Evolutionary conservation across 2,113 vertebrate genomes (phyloP).

Genomic region (Hemiscyllium ocellatum): DNA sequence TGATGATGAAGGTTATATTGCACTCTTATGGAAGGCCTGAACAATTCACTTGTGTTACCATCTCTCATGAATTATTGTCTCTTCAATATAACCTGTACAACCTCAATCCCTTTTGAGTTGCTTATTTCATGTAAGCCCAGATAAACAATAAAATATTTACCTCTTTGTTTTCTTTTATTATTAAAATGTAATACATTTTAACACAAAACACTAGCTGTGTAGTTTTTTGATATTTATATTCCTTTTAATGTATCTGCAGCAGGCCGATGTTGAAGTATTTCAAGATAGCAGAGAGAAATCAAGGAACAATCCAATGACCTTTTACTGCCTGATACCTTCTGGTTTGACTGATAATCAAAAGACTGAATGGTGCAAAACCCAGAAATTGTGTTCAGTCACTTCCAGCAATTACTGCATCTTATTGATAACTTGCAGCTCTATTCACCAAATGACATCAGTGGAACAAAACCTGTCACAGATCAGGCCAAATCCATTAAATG

Average conservation of each 20-base stretch:
- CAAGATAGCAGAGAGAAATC: slow-evolving; percentile 46
- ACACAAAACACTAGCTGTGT: neutral
- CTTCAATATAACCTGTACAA: neutral
- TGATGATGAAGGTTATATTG: slow-evolving; percentile 23
- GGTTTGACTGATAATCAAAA: slow-evolving; percentile 54
- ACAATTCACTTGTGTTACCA: neutral
- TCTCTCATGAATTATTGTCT: neutral
- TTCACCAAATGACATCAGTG: slow-evolving; percentile 61
- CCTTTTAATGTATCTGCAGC: neutral
- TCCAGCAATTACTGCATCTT: slow-evolving; percentile 64
- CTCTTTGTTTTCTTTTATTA: slow-evolving; percentile 12
- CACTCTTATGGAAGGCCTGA: neutral
- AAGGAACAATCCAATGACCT: slow-evolving; percentile 50
- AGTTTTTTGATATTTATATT: slow-evolving; percentile 25
- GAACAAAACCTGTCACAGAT: slow-evolving; percentile 70
- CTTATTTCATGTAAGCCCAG: neutral
- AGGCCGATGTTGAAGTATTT: neutral
- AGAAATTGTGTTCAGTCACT: slow-evolving; percentile 57
- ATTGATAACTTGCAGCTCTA: slow-evolving; percentile 68
- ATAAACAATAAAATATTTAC: slow-evolving; percentile 13
- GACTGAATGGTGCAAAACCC: slow-evolving; percentile 50
- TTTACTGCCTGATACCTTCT: slow-evolving; percentile 50
- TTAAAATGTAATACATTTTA: slow-evolving; percentile 14
- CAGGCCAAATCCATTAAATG: slow-evolving; percentile 69
- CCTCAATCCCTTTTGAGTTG: neutral